These are phyloP conservation scores for Tetramorium simillimum DNA, from an alignment of 1,140 invertebrate genomes.

Conservation along the genomic window DNA sequence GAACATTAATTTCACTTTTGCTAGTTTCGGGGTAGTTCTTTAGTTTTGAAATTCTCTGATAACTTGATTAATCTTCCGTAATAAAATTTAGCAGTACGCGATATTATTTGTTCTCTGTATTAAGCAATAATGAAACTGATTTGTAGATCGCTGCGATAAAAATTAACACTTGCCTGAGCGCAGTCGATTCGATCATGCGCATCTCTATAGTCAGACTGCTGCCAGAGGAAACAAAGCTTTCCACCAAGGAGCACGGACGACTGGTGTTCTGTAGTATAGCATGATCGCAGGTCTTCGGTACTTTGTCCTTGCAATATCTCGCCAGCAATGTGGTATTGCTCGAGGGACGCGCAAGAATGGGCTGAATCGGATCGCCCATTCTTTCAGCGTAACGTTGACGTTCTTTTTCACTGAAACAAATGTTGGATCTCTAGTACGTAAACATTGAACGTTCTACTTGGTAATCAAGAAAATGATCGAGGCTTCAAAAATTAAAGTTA, in stretches of 20 bases:
- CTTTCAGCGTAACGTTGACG: constrained; percentile 78
- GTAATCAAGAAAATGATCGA: not conserved
- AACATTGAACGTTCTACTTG: not conserved
- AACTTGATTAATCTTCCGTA: not conserved
- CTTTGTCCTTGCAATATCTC: constrained; percentile 91
- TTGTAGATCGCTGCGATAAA: constrained; percentile 36
- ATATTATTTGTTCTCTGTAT: not conserved
- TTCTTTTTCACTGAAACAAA: constrained; percentile 81
- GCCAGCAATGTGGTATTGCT: constrained; percentile 91
- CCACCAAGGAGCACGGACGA: constrained; percentile 91
- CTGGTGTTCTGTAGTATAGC: constrained; percentile 87
- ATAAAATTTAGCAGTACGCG: not conserved
- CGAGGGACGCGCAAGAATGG: constrained; percentile 85
- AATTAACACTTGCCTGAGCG: constrained; percentile 88
- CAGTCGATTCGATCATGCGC: constrained; percentile 92
- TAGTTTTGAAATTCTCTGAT: not conserved
- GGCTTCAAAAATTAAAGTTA: not conserved
- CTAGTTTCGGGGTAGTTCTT: not conserved
- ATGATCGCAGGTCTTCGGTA: constrained; percentile 92
- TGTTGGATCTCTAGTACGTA: not conserved
- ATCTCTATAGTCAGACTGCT: constrained; percentile 93
- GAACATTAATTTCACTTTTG: constrained; percentile 11
- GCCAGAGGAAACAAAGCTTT: constrained; percentile 93
- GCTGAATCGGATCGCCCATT: constrained; percentile 81
- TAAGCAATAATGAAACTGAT: not conserved